These are phyloP conservation scores for Sinella curviseta DNA, from an alignment of 1,140 invertebrate species.

Conservation along the genomic window DNA sequence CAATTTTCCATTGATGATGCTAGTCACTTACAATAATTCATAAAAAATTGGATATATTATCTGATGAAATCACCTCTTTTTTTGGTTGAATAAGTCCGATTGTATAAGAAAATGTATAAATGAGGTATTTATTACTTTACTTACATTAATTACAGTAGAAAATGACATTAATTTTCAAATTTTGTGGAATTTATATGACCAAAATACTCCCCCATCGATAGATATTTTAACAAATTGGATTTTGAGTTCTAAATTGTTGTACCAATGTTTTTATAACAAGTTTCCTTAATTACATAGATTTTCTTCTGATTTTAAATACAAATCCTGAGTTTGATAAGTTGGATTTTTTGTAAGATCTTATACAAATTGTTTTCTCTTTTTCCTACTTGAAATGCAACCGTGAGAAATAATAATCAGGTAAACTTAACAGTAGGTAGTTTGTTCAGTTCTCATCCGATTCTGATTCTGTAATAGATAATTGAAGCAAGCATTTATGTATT, in stretches of 20 bases:
- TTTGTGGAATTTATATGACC: not conserved
- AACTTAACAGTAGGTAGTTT: not conserved
- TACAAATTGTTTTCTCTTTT: not conserved
- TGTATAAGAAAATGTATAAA: conserved; percentile 3
- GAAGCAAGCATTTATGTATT: not conserved
- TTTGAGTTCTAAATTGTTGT: not conserved
- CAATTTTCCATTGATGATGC: no score
- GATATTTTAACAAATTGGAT: conserved; percentile 2
- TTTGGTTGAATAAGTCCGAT: not conserved
- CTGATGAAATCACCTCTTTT: conserved; percentile 15
- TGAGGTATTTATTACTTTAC: conserved; percentile 6
- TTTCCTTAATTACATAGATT: not conserved
- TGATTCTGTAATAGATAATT: conserved; percentile 18
- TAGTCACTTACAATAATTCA: no score
- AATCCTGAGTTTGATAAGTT: conserved; percentile 24
- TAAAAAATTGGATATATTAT: conserved; percentile 39
- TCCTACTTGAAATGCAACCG: not conserved
- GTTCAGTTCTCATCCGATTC: conserved; percentile 25
- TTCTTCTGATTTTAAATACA: conserved; percentile 12
- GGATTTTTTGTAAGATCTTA: conserved; percentile 5
- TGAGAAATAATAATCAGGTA: not conserved
- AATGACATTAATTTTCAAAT: conserved; percentile 10
- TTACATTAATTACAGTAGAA: conserved; percentile 4
- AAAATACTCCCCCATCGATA: not conserved
- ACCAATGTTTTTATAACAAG: not conserved